Conservation (phyloP, 1,140 invertebrate species). For the fruit fly (Drosophila melanogaster) region DNA sequence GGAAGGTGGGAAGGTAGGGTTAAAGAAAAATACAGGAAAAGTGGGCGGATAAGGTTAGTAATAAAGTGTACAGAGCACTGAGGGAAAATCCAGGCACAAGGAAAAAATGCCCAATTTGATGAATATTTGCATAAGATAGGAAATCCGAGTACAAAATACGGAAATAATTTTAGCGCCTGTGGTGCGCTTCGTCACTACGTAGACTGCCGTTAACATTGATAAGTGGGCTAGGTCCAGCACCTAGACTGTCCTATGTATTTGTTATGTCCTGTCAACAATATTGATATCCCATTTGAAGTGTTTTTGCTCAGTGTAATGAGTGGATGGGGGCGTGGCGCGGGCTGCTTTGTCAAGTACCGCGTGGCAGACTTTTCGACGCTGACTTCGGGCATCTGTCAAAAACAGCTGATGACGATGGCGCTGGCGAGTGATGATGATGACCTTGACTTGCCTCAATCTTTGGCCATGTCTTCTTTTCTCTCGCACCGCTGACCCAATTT, state of each 20-base stretch:
- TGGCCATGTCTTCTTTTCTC: constrained; percentile 4
- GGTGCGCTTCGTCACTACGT: too few relatives aligned
- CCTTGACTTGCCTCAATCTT: constrained; percentile 49
- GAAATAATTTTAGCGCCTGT: too few relatives aligned
- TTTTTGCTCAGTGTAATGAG: not conserved
- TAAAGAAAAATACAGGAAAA: constrained; percentile 9
- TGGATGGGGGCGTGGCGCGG: constrained; percentile 9
- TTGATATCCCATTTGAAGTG: too few relatives aligned
- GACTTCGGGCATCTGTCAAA: constrained; percentile 39
- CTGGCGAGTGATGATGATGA: constrained; percentile 24
- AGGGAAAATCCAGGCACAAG: not conserved
- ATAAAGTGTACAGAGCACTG: constrained; percentile 8
- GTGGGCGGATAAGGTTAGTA: not conserved
- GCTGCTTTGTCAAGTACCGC: constrained; percentile 33
- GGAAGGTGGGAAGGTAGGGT: not conserved
- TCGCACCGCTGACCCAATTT: constrained; percentile 49
- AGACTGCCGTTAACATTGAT: too few relatives aligned
- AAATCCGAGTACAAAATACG: too few relatives aligned
- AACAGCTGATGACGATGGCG: constrained; percentile 44
- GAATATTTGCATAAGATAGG: not conserved
- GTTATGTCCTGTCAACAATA: too few relatives aligned
- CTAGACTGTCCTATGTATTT: too few relatives aligned
- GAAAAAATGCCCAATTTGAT: not conserved
- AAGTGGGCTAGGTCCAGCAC: too few relatives aligned
- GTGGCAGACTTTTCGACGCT: constrained; percentile 46